Conservation (phyloP, 1,140 invertebrate species). For the Octopus bimaculoides region DNA sequence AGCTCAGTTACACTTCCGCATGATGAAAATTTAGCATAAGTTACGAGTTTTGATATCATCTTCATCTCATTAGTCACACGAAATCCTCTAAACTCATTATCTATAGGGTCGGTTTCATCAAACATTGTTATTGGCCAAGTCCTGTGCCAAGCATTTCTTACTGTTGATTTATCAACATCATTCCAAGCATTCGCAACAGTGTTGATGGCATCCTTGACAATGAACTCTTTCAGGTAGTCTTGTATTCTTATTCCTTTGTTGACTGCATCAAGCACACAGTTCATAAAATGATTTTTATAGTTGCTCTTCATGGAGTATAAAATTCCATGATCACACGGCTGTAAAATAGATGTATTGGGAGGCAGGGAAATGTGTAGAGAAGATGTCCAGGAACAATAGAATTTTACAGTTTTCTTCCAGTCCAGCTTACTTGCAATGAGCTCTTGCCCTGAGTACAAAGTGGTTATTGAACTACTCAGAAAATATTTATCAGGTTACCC, state of each 20-base stretch:
- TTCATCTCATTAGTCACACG: neutral
- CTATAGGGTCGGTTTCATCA: neutral
- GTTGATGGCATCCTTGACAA: neutral
- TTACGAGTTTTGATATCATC: neutral
- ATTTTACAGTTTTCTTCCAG: conserved; percentile 4
- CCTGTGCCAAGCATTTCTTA: neutral
- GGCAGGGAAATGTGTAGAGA: neutral
- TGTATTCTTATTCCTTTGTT: neutral
- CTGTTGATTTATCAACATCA: neutral
- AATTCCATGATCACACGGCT: neutral
- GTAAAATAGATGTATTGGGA: neutral
- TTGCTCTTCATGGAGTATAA: neutral
- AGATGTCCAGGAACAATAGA: conserved; percentile 1
- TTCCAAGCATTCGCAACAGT: conserved; percentile 1
- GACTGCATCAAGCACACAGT: neutral
- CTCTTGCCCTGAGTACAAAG: neutral
- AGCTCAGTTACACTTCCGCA: neutral
- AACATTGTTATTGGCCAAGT: neutral
- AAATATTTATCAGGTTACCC: neutral
- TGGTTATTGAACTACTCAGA: neutral
- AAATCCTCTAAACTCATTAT: neutral
- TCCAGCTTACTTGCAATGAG: neutral
- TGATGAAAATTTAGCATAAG: neutral
- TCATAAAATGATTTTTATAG: neutral
- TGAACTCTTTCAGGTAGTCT: neutral